These are phyloP conservation scores for Drosophila asahinai DNA, from an alignment of 1,140 invertebrate genomes.

Conservation along the genomic window DNA sequence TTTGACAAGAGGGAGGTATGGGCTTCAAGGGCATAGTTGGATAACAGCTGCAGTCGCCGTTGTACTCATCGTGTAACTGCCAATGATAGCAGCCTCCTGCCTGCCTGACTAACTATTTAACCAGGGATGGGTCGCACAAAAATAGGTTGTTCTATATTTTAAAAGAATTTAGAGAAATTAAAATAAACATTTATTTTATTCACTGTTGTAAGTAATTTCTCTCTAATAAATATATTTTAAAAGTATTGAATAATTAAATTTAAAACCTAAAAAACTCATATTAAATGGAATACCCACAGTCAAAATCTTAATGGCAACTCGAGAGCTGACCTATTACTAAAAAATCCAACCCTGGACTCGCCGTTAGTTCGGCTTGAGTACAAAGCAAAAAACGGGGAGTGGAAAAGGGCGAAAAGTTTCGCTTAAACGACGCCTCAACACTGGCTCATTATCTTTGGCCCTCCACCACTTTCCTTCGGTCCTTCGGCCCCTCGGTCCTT, in stretches of 20 bases:
- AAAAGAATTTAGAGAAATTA: too few species aligned
- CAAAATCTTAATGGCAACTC: too few species aligned
- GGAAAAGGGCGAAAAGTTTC: constrained; percentile 56
- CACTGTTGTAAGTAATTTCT: too few species aligned
- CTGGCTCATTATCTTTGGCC: constrained; percentile 74
- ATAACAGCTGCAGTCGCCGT: constrained; percentile 66
- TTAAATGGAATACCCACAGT: too few species aligned
- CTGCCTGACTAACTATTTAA: constrained; percentile 55
- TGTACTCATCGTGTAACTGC: constrained; percentile 58
- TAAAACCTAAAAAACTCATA: too few species aligned
- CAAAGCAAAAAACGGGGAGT: constrained; percentile 3
- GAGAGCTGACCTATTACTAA: too few species aligned
- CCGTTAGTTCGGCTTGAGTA: constrained; percentile 46
- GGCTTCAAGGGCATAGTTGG: constrained; percentile 23
- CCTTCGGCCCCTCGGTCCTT: constrained; percentile 9
- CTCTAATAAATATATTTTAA: too few species aligned
- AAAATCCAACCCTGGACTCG: constrained; percentile 4
- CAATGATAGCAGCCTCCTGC: constrained; percentile 68
- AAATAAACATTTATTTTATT: too few species aligned
- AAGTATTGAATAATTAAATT: too few species aligned
- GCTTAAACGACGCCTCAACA: constrained; percentile 65
- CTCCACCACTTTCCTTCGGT: constrained; percentile 21
- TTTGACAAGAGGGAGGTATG: background rate
- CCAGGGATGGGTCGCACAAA: constrained; percentile 43
- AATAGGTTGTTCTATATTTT: too few species aligned